Percentiles rank a stretch among this genome's conserved stretches.
These are phyloP conservation scores for Dipus sagitta DNA, from an alignment of 2,797 vertebrate species.

Conservation along the genomic window DNA sequence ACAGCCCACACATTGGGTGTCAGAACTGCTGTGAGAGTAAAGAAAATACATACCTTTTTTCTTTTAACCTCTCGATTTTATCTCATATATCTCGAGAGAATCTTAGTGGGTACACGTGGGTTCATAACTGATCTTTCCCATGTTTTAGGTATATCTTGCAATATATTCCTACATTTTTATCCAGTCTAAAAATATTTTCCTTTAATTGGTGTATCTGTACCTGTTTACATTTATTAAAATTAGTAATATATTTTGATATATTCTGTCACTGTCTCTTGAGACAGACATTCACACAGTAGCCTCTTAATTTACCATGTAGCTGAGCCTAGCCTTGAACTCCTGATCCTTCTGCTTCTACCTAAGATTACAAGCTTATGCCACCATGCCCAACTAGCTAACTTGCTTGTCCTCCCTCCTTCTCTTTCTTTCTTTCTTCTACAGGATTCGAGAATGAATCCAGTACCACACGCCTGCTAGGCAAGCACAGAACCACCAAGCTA, in stretches of 20 bases:
- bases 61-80: not conserved
- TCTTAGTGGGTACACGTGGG: not conserved
- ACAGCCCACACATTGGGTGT: not conserved
- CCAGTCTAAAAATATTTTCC: slow-evolving; percentile 39
- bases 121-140: slow-evolving; percentile 14
- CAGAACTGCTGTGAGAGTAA: not conserved
- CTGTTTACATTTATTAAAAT: slow-evolving; percentile 6
- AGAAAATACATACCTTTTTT: not conserved
- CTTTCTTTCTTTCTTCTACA: not conserved
- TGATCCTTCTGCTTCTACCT: not conserved
- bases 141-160: not conserved
- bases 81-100: slow-evolving; percentile 21
- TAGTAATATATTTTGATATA: slow-evolving; percentile 32
- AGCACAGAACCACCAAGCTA: not conserved
- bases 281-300: not conserved
- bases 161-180: not conserved
- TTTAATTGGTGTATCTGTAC: not conserved
- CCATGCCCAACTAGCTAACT: not conserved
- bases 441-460: not conserved
- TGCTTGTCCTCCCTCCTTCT: not conserved
- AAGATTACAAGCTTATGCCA: not conserved
- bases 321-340: not conserved
- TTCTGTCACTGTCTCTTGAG: not conserved
- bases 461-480: not conserved
- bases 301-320: not conserved